Percentiles rank a stretch among this genome's conserved stretches.
phyloP scores from a whole-genome alignment of 2,797 vertebrate species.

The Darevskia nairensis region DNA sequence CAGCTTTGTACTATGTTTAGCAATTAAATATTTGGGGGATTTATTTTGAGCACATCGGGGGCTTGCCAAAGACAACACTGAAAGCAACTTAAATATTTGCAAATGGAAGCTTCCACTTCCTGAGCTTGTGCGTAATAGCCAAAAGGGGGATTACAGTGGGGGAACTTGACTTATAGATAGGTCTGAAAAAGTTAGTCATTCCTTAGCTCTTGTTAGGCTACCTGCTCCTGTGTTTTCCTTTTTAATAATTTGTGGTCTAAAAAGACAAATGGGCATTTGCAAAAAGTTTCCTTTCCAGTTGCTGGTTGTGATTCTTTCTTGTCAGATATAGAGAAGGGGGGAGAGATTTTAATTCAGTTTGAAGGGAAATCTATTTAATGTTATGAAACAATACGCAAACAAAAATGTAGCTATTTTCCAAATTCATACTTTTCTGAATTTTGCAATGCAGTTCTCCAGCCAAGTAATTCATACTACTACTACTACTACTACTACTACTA shows the following conservation, averaged over 20 bases:
- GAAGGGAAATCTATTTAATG: too few relatives aligned
- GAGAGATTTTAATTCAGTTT: too few relatives aligned
- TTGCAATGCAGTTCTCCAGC: too few relatives aligned
- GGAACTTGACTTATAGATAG: background rate
- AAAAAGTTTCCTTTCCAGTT: too few relatives aligned
- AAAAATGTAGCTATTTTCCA: too few relatives aligned
- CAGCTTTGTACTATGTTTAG: conserved; percentile 4
- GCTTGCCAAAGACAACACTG: background rate
- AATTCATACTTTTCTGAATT: background rate
- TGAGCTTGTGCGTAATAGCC: background rate
- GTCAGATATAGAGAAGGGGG: too few relatives aligned
- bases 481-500: too few relatives aligned
- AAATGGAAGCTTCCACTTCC: background rate
- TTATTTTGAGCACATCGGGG: background rate
- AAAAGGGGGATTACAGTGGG: background rate
- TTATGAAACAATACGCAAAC: too few relatives aligned
- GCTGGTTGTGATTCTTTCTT: too few relatives aligned
- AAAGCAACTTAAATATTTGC: background rate
- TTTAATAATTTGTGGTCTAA: background rate
- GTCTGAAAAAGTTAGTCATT: background rate
- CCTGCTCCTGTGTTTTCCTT: background rate
- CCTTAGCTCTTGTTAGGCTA: background rate
- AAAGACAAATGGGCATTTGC: background rate
- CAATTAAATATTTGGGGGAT: background rate
- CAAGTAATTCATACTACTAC: too few relatives aligned